Evolutionary conservation across 30 jellyfish, hydroid and myxozoan genomes (phyloP), one percentile per base, ranked within the genome.

Genomic region (Sanderia malayensis): DNA sequence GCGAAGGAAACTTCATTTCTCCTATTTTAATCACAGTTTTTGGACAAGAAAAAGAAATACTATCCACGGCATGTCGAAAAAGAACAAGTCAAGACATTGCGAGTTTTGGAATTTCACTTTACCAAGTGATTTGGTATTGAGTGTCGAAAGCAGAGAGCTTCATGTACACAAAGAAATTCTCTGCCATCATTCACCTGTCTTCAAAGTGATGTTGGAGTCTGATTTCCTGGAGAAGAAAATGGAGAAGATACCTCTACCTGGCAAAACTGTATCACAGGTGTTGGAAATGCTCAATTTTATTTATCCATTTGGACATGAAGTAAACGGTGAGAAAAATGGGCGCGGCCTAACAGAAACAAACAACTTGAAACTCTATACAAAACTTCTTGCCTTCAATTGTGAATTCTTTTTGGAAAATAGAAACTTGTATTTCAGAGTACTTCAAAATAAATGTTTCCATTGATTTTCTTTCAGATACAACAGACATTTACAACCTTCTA

Each of bases 261-360:
- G 86, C 2, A 86, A 86, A 53, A 46, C 64, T 8, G 81, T 78
- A 44, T 67, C 67, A n/a, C 89, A 86, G 26, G 84, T 86, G 20
- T 60, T 78, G 81, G 82, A 71, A 17, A 33, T 86, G 81, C 73
- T 86, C 71, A 86, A 86, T 67, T 86, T 86, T 46, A 71, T 86
- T 23, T 86, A 86, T 72, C 96, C 96, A 0, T 79, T 86, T 66
- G 96, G 96, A 31, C 94, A 86, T 73, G 94, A 79, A 71, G 65
- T 86, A n/a, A 78, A 58, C 21, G 96, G 96, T 86, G 28, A 62
- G 80, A 25, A 7, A 3, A n/a, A n/a, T n/a, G n/a, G n/a, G n/a
- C n/a, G n/a, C n/a, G n/a, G n/a, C n/a, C n/a, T n/a, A n/a, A n/a
- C n/a, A n/a, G n/a, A n/a, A n/a, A n/a, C n/a, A n/a, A n/a, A n/a